Base-by-base conservation (phyloP, 2,888 invertebrate genomes). In the Allophyes oxyacanthae region DNA sequence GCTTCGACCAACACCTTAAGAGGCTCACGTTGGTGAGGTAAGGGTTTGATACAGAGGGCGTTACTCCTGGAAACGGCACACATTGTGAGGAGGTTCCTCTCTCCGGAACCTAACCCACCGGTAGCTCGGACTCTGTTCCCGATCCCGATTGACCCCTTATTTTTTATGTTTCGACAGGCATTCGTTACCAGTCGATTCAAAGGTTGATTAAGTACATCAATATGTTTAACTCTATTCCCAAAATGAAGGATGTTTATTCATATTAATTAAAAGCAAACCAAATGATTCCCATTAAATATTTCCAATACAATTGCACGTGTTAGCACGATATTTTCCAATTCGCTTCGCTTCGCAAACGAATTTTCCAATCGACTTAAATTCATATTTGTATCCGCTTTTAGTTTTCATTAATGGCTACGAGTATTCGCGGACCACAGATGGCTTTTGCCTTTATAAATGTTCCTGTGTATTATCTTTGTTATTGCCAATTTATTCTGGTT, bases 381-480 rank as follows among this genome's bases (percentile, higher is more conserved):
- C 58, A 62, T 71, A 66, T 72, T 66, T 64, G 66, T 64, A 46
- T 60, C 53, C 43, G 67, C 67, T 64, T 77, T 75, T 70, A 75
- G 67, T 75, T 75, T 77, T 73, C 67, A 77, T 68, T 73, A 66
- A 63, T 44, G 44, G 34, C 44, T 11, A 61, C 50, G 56, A 37
- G 59, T 52, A 59, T 61, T 57, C 52, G 56, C n/a, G 42, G 33
- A 69, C 71, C 65, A 28, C 71, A 64, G 49, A 65, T 64, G 61
- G 52, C 53, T 67, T 66, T 57, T 53, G 26, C 41, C 42, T 50
- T 58, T 68, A 40, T 55, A 44, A 49, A 59, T 54, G 38, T 50
- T 49, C 33, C n/a, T 52, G 58, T 42, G 25, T 38, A 36, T 54
- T 69, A 70, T 45, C 36, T 43, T 60, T 50, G 49, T 67, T 61